phyloP scores from a whole-genome alignment of 2,888 invertebrate genomes.

The Fragum fragum region DNA sequence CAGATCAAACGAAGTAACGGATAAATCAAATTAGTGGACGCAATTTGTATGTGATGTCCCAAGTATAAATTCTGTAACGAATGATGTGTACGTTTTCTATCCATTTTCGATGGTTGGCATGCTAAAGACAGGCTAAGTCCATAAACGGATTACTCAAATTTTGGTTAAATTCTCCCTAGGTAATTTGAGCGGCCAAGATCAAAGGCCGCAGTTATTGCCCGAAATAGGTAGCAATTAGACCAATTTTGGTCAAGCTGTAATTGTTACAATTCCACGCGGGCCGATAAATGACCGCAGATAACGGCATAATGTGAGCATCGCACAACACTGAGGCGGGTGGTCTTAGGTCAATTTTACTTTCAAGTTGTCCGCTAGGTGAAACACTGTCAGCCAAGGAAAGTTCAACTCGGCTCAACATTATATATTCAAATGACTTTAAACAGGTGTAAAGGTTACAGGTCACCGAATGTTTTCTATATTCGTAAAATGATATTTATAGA shows the following conservation, averaged over 20 bases:
- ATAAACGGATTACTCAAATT: too few species aligned
- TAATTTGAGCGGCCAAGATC: slow-evolving; percentile 50
- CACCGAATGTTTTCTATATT: too few species aligned
- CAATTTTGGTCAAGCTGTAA: slow-evolving; percentile 62
- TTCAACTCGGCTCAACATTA: not conserved
- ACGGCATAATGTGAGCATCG: slow-evolving; percentile 27
- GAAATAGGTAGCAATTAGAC: slow-evolving; percentile 70
- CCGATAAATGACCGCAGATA: slow-evolving; percentile 26
- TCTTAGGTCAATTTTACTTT: not conserved
- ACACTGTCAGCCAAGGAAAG: not conserved
- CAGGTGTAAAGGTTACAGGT: too few species aligned
- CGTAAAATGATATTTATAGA: too few species aligned
- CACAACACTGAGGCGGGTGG: slow-evolving; percentile 22
- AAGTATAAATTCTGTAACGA: too few species aligned
- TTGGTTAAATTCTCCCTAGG: slow-evolving; percentile 26
- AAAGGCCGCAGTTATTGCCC: slow-evolving; percentile 60
- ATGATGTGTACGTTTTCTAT: too few species aligned
- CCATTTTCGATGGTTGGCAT: too few species aligned
- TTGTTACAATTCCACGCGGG: slow-evolving; percentile 56
- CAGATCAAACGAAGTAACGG: too few species aligned
- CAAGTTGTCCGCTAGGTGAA: not conserved
- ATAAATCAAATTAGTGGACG: too few species aligned
- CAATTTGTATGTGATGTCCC: too few species aligned
- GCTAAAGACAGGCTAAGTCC: too few species aligned
- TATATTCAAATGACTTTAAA: too few species aligned